These are phyloP conservation scores for Parapsyche elsis DNA, from an alignment of 1,140 invertebrate genomes.

Conservation along the genomic window DNA sequence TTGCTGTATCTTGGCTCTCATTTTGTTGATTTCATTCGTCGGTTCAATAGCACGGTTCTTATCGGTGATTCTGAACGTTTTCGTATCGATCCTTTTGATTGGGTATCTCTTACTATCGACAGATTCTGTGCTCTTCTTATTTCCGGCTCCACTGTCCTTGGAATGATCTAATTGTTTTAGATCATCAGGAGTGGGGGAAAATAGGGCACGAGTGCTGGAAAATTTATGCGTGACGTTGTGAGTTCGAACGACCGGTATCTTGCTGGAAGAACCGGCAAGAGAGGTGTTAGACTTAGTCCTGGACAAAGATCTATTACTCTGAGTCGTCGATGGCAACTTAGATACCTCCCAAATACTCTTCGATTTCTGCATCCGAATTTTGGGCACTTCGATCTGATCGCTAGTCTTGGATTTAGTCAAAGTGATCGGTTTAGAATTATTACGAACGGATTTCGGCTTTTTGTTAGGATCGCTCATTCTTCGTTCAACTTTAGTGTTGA, in stretches of 20 bases:
- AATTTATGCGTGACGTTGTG: slow-evolving; percentile 64
- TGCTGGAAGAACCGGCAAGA: slow-evolving; percentile 68
- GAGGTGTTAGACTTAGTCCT: slow-evolving; percentile 67
- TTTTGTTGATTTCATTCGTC: slow-evolving; percentile 64
- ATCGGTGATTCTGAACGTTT: slow-evolving; percentile 27
- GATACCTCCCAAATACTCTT: slow-evolving; percentile 70
- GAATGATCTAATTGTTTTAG: slow-evolving; percentile 67
- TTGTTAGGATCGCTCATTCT: slow-evolving; percentile 63
- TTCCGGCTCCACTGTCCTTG: slow-evolving; percentile 64
- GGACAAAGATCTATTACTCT: slow-evolving; percentile 57
- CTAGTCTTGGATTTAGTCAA: slow-evolving; percentile 52
- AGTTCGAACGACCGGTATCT: slow-evolving; percentile 69
- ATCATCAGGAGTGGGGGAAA: slow-evolving; percentile 69
- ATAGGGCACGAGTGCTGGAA: slow-evolving; percentile 65
- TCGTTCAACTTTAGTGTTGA: slow-evolving; percentile 62
- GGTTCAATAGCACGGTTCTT: slow-evolving; percentile 18
- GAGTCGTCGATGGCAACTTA: slow-evolving; percentile 59
- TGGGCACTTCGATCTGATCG: slow-evolving; percentile 58
- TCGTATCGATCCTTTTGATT: slow-evolving; percentile 20
- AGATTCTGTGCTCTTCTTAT: slow-evolving; percentile 62
- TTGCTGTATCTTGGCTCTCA: slow-evolving; percentile 65
- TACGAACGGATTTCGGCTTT: slow-evolving; percentile 40
- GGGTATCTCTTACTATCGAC: slow-evolving; percentile 62
- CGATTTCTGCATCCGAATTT: slow-evolving; percentile 67
- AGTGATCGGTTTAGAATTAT: slow-evolving; percentile 34